A percentile compares a stretch with the other conserved stretches of the same genome.
Evolutionary conservation across 2,113 vertebrate genomes (phyloP).

Genomic region (Ochotona princeps): DNA sequence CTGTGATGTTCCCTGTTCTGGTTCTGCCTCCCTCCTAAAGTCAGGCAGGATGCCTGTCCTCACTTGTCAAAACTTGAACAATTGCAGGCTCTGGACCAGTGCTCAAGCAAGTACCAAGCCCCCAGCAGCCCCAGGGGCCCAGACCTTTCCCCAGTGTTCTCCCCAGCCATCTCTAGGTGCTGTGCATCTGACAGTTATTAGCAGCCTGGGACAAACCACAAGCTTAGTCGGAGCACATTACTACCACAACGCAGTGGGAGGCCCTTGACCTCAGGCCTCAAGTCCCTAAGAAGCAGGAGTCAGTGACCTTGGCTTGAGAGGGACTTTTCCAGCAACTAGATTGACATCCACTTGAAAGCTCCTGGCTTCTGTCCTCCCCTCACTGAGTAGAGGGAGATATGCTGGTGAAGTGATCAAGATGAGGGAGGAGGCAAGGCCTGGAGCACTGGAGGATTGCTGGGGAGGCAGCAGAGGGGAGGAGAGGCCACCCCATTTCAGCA

Average conservation of each 20-base stretch:
- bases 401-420: neutral
- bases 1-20: neutral
- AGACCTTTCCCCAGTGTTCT: neutral
- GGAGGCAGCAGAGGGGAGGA: neutral
- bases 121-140: neutral
- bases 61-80: neutral
- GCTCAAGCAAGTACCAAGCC: neutral
- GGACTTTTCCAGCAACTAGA: neutral
- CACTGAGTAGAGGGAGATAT: neutral
- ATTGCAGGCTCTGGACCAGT: neutral
- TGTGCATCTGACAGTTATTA: neutral
- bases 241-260: neutral
- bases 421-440: neutral
- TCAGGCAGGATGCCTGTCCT: neutral
- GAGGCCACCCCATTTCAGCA: neutral
- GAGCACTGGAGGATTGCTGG: neutral
- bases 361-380: neutral
- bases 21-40: neutral
- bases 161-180: neutral
- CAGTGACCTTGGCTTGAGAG: neutral
- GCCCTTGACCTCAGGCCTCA: neutral
- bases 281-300: neutral
- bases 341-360: neutral
- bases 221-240: neutral
- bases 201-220: neutral